Base-by-base conservation (phyloP, 1,140 invertebrate species). In the Macrocentrus cingulum region DNA sequence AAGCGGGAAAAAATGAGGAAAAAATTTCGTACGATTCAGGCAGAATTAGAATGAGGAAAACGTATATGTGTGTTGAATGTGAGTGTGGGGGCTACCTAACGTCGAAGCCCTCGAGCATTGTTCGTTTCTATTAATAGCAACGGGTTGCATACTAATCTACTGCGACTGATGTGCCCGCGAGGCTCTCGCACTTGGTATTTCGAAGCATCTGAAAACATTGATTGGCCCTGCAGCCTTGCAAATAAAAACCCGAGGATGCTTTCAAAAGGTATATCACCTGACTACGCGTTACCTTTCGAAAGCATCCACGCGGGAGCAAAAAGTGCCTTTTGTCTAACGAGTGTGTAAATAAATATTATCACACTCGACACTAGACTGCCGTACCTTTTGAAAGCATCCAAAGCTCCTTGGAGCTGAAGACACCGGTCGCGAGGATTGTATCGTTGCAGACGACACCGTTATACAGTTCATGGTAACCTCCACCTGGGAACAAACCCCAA, bases 401-500 rank as follows among this genome's bases (percentile, higher is more conserved):
- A 72, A 98, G 86, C 85, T 98, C 95, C 84, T 95, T 92, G 62
- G 96, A 97, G 72, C 94, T 96, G 87, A 98, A 98, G 74, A 98
- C 95, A 77, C 95, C 96, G 67, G 95, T 98, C 68, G 95, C 94
- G 84, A 97, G 86, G 82, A 98, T 97, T 76, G 95, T 97, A 84
- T 97, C 94, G 85, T 97, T 97, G 86, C 93, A 95, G 79, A 96
- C 90, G 72, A 98, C 94, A 75, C 94, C 94, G 81, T 96, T 97
- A 85, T 96, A 95, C 67, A 92, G 92, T 87, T 97, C 96, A 85
- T 98, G 94, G 84, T 91, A 94, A 82, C 91, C 91, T 94, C 87
- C 77, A 89, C 86, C 80, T 80, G 76, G 72, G 72, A 79, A 80
- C 74, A 79, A 73, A 78, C 66, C 72, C n/a, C 72, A 71, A 71